These are phyloP conservation scores for Cnemophilus loriae DNA, from an alignment of 2,113 vertebrate species.

Conservation along the genomic window DNA sequence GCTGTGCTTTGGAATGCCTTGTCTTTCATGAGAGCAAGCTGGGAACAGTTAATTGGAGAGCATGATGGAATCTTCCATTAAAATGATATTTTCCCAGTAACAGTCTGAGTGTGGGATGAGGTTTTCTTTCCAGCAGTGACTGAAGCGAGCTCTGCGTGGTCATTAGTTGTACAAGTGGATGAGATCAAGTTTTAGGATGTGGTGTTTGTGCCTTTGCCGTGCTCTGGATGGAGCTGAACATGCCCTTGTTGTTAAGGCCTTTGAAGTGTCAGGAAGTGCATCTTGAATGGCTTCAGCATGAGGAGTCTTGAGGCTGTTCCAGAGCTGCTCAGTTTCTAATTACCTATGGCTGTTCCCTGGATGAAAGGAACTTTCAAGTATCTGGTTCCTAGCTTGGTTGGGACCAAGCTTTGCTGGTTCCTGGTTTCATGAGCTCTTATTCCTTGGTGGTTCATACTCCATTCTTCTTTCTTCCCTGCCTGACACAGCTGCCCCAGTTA, in stretches of 20 bases:
- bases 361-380: not conserved
- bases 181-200: not conserved
- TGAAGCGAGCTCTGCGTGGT: not conserved
- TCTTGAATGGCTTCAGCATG: conserved; percentile 45
- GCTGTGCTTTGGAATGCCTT: not conserved
- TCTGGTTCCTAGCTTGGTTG: not conserved
- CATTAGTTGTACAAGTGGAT: not conserved
- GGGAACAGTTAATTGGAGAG: not conserved
- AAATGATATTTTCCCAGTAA: not conserved
- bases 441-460: not conserved
- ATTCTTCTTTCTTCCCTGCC: not conserved
- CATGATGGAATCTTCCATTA: not conserved
- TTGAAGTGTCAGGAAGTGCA: conserved; percentile 44
- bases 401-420: not conserved
- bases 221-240: not conserved
- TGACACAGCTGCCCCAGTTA: not conserved
- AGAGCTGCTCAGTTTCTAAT: conserved; percentile 20
- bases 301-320: conserved; percentile 36
- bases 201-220: not conserved
- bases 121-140: not conserved
- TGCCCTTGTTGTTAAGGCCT: conserved; percentile 39
- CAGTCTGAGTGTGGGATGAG: not conserved
- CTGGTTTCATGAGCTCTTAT: not conserved
- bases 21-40: not conserved
- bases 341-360: not conserved